These are phyloP conservation scores for Macheiramphus alcinus DNA, from an alignment of 2,113 vertebrate genomes.

Conservation along the genomic window DNA sequence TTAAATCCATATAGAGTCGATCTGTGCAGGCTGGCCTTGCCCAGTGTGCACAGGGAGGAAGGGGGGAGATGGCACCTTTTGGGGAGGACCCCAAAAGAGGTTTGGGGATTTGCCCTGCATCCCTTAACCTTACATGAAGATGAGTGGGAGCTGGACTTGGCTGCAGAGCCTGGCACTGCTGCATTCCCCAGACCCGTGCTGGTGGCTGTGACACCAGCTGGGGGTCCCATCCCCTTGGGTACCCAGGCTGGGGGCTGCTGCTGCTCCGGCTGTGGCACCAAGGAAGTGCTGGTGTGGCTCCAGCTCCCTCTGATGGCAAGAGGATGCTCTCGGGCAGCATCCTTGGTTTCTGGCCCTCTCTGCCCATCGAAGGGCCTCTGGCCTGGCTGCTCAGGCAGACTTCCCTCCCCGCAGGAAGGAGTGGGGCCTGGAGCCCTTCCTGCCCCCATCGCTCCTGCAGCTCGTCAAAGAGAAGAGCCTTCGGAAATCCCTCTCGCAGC, in stretches of 20 bases:
- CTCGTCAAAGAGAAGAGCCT: slow-evolving; percentile 94
- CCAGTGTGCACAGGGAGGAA: not conserved
- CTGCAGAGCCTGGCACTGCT: not conserved
- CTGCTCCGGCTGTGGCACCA: not conserved
- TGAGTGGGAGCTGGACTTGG: not conserved
- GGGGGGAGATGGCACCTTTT: not conserved
- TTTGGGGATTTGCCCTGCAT: not conserved
- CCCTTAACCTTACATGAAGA: not conserved
- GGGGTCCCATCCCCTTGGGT: not conserved
- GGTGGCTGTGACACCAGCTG: not conserved
- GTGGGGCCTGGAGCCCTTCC: slow-evolving; percentile 96
- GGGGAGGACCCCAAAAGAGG: not conserved
- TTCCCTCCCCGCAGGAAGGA: slow-evolving; percentile 83
- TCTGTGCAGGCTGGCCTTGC: not conserved
- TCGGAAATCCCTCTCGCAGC: slow-evolving; percentile 92
- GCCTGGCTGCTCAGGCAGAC: not conserved
- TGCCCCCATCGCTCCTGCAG: slow-evolving; percentile 91
- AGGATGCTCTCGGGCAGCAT: not conserved
- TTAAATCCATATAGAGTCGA: not conserved
- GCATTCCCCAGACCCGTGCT: not conserved
- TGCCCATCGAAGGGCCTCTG: not conserved
- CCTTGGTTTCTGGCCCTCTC: not conserved
- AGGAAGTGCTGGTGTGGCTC: not conserved
- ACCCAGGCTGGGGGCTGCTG: not conserved
- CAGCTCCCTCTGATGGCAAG: not conserved